Evolutionary conservation across 1,140 invertebrate genomes (phyloP).

Genomic region (Macrostomum lignano): DNA sequence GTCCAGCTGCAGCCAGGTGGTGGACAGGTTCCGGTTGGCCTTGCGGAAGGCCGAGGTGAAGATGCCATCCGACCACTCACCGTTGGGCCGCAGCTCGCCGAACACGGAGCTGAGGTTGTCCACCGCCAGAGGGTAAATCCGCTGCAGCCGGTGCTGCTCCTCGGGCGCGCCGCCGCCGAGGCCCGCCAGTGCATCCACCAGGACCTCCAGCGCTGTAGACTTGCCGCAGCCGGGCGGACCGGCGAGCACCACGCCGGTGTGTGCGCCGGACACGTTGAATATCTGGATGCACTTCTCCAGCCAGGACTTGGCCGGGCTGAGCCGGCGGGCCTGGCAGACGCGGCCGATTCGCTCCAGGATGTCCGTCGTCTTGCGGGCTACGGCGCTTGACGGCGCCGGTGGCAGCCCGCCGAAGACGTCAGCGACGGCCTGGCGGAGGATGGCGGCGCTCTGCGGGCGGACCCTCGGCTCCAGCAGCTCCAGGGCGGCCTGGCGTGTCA

Average conservation of each 20-base stretch:
- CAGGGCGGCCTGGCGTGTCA: constrained; percentile 18
- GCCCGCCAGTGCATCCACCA: constrained; percentile 16
- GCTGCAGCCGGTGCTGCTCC: constrained; percentile 20
- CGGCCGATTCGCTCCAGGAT: no score
- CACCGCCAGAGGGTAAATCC: constrained; percentile 21
- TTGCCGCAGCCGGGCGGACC: constrained; percentile 26
- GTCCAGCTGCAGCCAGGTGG: constrained; percentile 25
- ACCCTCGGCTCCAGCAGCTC: constrained; percentile 18
- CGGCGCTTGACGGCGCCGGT: no score
- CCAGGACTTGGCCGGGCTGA: constrained; percentile 22
- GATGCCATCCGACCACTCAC: constrained; percentile 24
- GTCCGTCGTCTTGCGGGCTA: no score
- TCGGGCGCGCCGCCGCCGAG: constrained; percentile 9
- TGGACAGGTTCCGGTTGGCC: constrained; percentile 24
- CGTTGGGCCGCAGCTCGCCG: constrained; percentile 17
- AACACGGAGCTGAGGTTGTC: constrained; percentile 21
- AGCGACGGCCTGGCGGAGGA: constrained; percentile 18
- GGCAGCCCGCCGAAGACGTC: constrained; percentile 21
- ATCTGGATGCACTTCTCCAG: constrained; percentile 22
- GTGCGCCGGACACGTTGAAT: constrained; percentile 14
- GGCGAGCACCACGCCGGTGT: no score
- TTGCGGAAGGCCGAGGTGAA: constrained; percentile 22
- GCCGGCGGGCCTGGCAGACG: not conserved
- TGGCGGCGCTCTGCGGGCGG: constrained; percentile 12
- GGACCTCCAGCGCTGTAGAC: constrained; percentile 18